Evolutionary conservation across 2,888 invertebrate species (phyloP), one percentile per base, ranked within the genome.

Genomic region (Melolontha melolontha): DNA sequence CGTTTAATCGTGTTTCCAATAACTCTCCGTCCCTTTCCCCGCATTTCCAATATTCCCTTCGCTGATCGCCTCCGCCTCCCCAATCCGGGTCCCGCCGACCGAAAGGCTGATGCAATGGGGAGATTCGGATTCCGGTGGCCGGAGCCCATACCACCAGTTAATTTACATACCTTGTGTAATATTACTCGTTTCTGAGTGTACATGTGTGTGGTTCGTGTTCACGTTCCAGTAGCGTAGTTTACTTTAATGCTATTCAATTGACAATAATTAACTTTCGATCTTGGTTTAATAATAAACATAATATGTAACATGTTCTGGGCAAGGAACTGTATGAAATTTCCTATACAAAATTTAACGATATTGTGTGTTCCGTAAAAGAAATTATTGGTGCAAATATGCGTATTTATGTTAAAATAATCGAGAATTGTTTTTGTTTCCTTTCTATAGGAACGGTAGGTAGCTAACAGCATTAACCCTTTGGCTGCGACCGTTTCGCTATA

Each of bases 91-190:
- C 34, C 75, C 67, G 66, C 73, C 72, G 72, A 59, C 64, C 47
- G 67, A 70, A 70, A 71, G 72, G 72, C 71, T 69, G 71, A 44
- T 44, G 34, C 34, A 34, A 34, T 71, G 69, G 69, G 67, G 74
- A 72, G 73, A 74, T 71, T 74, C 73, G 72, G 71, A 76, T 76
- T 75, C 76, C 75, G 71, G 70, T 72, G 73, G 72, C 70, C 69
- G 73, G 65, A 64, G 72, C 73, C 72, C 74, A 75, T 75, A 73
- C 74, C 73, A 70, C 69, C 71, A 74, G 77, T 76, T 77, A 77
- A 77, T 77, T 77, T 77, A 76, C 77, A 77, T 77, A 75, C 75
- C 76, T 75, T 71, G 74, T 74, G 73, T 76, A 75, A 76, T 75
- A 75, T 76, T 75, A 76, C 75, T 73, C 73, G 74, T 74, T 75